Conservation (phyloP, 2,113 vertebrate species). For the Stigmatopora argus region DNA sequence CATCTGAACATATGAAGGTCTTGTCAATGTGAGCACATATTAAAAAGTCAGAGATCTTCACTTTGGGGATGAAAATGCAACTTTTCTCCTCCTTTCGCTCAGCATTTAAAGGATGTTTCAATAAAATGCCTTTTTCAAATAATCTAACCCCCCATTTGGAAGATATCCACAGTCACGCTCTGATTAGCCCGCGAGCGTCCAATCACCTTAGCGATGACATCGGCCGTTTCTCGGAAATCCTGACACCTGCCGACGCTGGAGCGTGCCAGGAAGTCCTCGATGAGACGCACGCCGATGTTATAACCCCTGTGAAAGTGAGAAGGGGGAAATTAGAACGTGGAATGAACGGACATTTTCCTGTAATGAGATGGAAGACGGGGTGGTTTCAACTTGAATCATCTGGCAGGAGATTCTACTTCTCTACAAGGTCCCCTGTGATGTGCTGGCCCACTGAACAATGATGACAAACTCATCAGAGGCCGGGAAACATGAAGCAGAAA, state of each 20-base stretch:
- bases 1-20: not conserved
- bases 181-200: constrained; percentile 36
- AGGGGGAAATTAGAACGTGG: not conserved
- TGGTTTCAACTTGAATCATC: constrained; percentile 9
- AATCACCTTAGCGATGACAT: constrained; percentile 96
- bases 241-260: constrained; percentile 95
- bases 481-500: constrained; percentile 18
- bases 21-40: not conserved
- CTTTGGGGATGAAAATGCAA: not conserved
- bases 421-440: constrained; percentile 24
- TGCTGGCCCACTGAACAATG: constrained; percentile 16
- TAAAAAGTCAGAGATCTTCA: not conserved
- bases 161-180: constrained; percentile 36
- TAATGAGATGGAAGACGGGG: constrained; percentile 5
- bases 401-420: constrained; percentile 17
- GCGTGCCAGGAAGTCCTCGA: constrained; percentile 97
- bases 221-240: constrained; percentile 96
- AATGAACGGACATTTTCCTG: no score
- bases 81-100: not conserved
- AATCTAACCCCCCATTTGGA: constrained; percentile 21
- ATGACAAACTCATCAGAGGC: constrained; percentile 40
- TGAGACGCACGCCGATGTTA: constrained; percentile 95
- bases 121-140: not conserved
- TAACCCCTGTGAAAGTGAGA: constrained; percentile 78
- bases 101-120: constrained; percentile 8